phyloP scores from a whole-genome alignment of 1,140 invertebrate genomes.

The Caerostris extrusa region DNA sequence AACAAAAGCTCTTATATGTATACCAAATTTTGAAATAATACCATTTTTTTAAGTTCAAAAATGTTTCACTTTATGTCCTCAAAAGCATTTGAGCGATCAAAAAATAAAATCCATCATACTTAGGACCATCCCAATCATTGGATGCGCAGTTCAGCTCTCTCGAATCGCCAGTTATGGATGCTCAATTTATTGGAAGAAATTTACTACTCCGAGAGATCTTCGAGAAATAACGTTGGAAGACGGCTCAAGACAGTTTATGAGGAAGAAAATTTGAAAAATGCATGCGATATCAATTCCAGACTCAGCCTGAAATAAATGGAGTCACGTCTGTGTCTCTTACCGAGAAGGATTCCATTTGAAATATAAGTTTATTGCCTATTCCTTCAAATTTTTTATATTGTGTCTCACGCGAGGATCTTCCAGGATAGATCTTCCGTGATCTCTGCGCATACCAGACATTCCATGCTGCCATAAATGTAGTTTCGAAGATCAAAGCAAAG shows the following conservation, averaged over 20 bases:
- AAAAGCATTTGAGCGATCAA: not conserved
- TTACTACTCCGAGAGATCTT: not conserved
- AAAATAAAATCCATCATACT: constrained; percentile 13
- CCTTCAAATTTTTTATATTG: constrained; percentile 18
- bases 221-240: not conserved
- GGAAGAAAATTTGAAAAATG: constrained; percentile 54
- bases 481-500: constrained; percentile 14
- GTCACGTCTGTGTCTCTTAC: constrained; percentile 32
- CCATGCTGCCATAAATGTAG: not conserved
- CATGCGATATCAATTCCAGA: not conserved
- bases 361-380: constrained; percentile 61
- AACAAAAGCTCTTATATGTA: not conserved
- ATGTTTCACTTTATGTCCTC: not conserved
- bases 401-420: not conserved
- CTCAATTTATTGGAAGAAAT: constrained; percentile 52
- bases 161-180: not conserved
- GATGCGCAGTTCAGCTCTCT: not conserved
- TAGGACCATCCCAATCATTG: not conserved
- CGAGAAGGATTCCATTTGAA: constrained; percentile 20
- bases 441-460: constrained; percentile 9
- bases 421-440: not conserved
- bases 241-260: constrained; percentile 33
- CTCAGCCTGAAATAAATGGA: constrained; percentile 60
- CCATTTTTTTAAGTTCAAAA: not conserved
- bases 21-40: not conserved